Evolutionary conservation across 2,888 invertebrate species (phyloP), one percentile per base, ranked within the genome.

Genomic region (Caenorhabditis imperialis): DNA sequence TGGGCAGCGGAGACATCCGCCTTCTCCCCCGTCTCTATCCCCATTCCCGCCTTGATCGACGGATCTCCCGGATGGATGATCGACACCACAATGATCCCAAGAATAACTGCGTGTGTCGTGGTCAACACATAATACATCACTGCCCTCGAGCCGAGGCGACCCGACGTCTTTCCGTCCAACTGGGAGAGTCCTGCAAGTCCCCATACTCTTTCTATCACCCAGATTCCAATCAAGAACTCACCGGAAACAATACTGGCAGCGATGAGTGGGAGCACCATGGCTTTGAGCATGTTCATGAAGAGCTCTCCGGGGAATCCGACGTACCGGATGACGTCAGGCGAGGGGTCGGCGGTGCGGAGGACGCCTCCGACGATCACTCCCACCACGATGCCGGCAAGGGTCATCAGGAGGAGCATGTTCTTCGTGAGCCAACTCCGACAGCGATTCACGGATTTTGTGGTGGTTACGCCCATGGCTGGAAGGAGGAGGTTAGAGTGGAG

Each of bases 281-380:
- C 91, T 88, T 92, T 92, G 57, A 92, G 89, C 88, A 92, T 90
- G 71, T 92, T 89, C 92, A 92, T 92, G 75, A 92, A 90, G 1
- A 92, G 89, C 79, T 92, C 92, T 81, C 92, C 92, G 1, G 92
- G 92, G 84, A 92, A 92, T 37, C 91, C 90, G 75, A 92, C 90
- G 40, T 92, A 88, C 42, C 67, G 75, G 7, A 82, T 81, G 6
- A 77, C 75, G 14, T 76, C 76, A 37, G 60, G 48, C 0, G 78
- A 75, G 8, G 75, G 79, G 2, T 80, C 57, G 3, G 73, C 47
- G n/a, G 51, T 57, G 23, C 81, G 35, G 0, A 82, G 40, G 0
- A 73, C 42, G 14, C 71, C 77, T 23, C 82, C 82, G 5, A 77
- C 47, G 14, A 78, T 35, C 8, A 79, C 57, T 25, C 82, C 82